Evolutionary conservation across 1,140 invertebrate genomes (phyloP).

Genomic region (Drosophila orosa): DNA sequence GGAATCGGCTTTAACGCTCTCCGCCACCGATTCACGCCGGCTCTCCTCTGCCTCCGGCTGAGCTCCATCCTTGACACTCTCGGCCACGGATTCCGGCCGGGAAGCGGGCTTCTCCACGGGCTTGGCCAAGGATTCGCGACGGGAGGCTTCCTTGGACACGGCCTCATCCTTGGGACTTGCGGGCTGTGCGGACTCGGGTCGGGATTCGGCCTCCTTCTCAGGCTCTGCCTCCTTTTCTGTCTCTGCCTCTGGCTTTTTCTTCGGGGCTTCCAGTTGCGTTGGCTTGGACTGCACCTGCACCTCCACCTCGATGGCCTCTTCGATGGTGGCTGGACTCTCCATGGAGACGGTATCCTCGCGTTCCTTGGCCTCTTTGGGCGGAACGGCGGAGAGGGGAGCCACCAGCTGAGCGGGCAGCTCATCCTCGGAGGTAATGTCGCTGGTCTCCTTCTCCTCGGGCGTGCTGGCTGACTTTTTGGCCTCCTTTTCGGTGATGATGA

Average conservation of each 20-base stretch:
- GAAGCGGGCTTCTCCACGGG: slow-evolving; percentile 34
- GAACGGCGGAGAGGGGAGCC: slow-evolving; percentile 19
- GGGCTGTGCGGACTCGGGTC: slow-evolving; percentile 7
- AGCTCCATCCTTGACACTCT: slow-evolving; percentile 33
- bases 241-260: slow-evolving; percentile 36
- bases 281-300: slow-evolving; percentile 58
- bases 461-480: slow-evolving; percentile 69
- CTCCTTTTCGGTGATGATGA: slow-evolving; percentile 36
- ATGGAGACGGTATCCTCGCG: slow-evolving; percentile 73
- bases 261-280: slow-evolving; percentile 20
- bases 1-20: slow-evolving; percentile 28
- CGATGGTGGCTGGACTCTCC: slow-evolving; percentile 79
- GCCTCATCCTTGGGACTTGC: slow-evolving; percentile 7
- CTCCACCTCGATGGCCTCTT: slow-evolving; percentile 81
- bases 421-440: slow-evolving; percentile 82
- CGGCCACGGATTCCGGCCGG: slow-evolving; percentile 35
- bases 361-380: slow-evolving; percentile 57
- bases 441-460: slow-evolving; percentile 78
- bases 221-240: slow-evolving; percentile 9
- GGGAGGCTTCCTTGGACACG: slow-evolving; percentile 14
- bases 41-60: background rate
- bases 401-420: slow-evolving; percentile 68
- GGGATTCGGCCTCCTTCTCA: slow-evolving; percentile 3
- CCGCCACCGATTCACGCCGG: slow-evolving; percentile 34
- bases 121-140: slow-evolving; percentile 27